Percentiles rank a stretch among this genome's conserved stretches.
These are phyloP conservation scores for Notarius lentiginosus DNA, from an alignment of 2,113 vertebrate species.

Conservation along the genomic window DNA sequence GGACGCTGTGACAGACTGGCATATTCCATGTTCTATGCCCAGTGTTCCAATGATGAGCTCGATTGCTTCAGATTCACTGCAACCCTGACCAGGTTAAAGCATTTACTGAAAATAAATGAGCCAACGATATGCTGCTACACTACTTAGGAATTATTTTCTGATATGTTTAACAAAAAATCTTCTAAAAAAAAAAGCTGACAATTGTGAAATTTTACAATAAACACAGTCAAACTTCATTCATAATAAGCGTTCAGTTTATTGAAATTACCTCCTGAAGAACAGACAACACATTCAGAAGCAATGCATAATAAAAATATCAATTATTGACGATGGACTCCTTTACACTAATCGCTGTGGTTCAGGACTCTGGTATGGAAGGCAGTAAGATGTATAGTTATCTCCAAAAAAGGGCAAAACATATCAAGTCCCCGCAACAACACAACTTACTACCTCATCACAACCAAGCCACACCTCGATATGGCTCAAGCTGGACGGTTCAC, in stretches of 20 bases:
- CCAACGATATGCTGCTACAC: neutral
- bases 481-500: neutral
- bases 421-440: slow-evolving; percentile 82
- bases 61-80: neutral
- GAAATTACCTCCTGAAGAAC: neutral
- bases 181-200: neutral
- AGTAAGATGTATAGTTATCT: slow-evolving; percentile 88
- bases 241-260: neutral
- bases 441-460: slow-evolving; percentile 84
- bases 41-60: neutral
- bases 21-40: neutral
- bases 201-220: neutral
- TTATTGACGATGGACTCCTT: neutral
- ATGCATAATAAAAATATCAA: neutral
- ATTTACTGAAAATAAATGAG: neutral
- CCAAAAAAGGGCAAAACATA: slow-evolving; percentile 71
- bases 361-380: slow-evolving; percentile 74
- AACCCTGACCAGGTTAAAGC: neutral
- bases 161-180: neutral
- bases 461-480: slow-evolving; percentile 42
- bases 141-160: neutral
- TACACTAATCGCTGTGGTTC: neutral
- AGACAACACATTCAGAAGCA: neutral
- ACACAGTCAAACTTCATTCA: neutral
- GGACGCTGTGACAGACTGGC: neutral